These are phyloP conservation scores for Brachyopa scutellaris DNA, from an alignment of 2,888 invertebrate species.

Conservation along the genomic window DNA sequence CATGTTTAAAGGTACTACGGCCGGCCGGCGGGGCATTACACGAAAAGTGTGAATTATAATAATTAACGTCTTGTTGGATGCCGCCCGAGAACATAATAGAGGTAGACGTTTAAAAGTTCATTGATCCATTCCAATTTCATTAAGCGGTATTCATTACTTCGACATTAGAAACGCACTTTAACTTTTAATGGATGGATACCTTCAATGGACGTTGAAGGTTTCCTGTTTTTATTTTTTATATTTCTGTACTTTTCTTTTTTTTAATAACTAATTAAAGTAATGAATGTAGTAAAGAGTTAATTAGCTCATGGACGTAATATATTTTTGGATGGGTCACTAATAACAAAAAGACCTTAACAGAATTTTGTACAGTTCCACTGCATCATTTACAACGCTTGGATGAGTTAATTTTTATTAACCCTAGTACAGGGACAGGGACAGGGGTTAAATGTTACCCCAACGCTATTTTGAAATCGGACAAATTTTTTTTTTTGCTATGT, in stretches of 20 bases:
- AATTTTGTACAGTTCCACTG: neutral
- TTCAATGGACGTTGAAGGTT: neutral
- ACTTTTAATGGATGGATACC: neutral
- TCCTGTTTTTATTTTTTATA: neutral
- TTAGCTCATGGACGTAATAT: constrained; percentile 9
- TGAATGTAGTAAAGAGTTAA: constrained; percentile 3
- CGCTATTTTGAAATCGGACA: too few relatives aligned
- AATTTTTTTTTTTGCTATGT: too few relatives aligned
- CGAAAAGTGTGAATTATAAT: constrained; percentile 40
- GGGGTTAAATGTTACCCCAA: too few relatives aligned
- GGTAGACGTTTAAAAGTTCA: constrained; percentile 9
- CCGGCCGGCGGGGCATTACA: neutral
- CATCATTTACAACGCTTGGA: too few relatives aligned
- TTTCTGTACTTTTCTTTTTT: neutral
- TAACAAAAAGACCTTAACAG: neutral
- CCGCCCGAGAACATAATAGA: constrained; percentile 23
- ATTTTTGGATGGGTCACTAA: neutral
- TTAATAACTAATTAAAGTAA: constrained; percentile 18
- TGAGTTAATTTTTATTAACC: too few relatives aligned
- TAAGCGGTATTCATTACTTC: neutral
- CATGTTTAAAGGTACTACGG: neutral
- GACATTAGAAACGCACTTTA: constrained; percentile 5
- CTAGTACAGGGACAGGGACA: too few relatives aligned
- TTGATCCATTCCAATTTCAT: constrained; percentile 32
- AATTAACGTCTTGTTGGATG: constrained; percentile 37